A percentile compares a stretch with the other conserved stretches of the same genome.
phyloP scores from a whole-genome alignment of 2,888 invertebrate species.

The Rhorus exstirpatorius region DNA sequence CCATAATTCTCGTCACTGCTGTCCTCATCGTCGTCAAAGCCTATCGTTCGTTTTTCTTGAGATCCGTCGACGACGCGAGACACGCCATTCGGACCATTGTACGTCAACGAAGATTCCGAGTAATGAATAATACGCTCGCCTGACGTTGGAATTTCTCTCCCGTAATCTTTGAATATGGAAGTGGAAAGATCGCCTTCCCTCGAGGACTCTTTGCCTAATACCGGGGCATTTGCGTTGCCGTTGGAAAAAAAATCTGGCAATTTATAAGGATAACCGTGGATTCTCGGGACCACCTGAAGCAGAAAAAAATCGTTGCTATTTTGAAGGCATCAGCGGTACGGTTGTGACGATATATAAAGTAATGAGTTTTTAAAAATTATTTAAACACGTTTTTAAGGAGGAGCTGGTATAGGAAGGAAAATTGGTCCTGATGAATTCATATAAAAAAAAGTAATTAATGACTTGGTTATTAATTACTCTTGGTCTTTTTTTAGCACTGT shows the following conservation, averaged over 20 bases:
- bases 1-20: background rate
- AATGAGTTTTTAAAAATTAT: background rate
- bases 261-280: conserved; percentile 47
- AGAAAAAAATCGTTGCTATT: background rate
- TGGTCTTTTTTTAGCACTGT: too few species aligned
- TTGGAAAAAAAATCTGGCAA: conserved; percentile 1
- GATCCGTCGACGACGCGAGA: background rate
- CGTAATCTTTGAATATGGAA: background rate
- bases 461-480: too few species aligned
- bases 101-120: conserved; percentile 4
- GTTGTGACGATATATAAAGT: background rate
- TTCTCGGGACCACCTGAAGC: conserved; percentile 41
- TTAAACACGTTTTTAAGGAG: background rate
- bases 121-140: conserved; percentile 14
- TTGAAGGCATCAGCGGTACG: background rate
- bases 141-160: background rate
- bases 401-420: background rate
- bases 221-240: background rate
- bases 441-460: too few species aligned
- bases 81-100: background rate
- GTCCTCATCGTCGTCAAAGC: conserved; percentile 8
- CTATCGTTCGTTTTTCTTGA: background rate
- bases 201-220: background rate
- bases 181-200: background rate
- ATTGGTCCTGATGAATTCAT: too few species aligned